These are phyloP conservation scores for Tetranychus urticae DNA, from an alignment of 1,140 invertebrate genomes.

Conservation along the genomic window DNA sequence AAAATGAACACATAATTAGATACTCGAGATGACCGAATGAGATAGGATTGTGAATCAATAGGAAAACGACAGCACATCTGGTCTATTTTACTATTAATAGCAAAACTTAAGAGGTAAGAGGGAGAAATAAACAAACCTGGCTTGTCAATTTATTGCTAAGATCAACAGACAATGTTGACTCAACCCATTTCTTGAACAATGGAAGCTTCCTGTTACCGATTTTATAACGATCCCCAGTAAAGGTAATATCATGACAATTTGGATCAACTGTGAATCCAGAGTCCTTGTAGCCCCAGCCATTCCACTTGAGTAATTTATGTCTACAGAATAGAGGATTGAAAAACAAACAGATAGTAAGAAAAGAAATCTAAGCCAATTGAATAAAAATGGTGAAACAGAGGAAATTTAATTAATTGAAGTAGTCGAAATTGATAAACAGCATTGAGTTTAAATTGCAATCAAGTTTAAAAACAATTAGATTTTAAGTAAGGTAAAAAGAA, in stretches of 20 bases:
- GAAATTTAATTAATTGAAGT: too few relatives aligned
- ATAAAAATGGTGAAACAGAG: too few relatives aligned
- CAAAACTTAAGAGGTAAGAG: constrained; percentile 1
- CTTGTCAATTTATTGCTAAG: constrained; percentile 12
- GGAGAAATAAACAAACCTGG: not conserved
- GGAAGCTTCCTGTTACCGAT: constrained; percentile 52
- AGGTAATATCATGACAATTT: constrained; percentile 33
- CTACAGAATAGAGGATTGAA: constrained; percentile 21
- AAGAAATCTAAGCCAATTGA: not conserved
- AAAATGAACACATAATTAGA: not conserved
- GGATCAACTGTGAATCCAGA: constrained; percentile 42
- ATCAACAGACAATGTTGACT: constrained; percentile 41
- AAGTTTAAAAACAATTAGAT: not conserved
- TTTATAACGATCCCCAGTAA: constrained; percentile 57
- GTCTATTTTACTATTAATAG: too few relatives aligned
- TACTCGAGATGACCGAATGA: not conserved
- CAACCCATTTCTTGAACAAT: constrained; percentile 54
- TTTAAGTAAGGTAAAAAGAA: not conserved
- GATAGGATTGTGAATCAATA: not conserved
- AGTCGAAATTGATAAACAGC: too few relatives aligned
- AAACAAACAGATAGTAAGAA: constrained; percentile 1
- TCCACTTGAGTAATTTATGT: constrained; percentile 74
- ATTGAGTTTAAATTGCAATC: too few relatives aligned
- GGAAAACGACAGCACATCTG: not conserved
- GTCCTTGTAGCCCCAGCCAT: constrained; percentile 95